These are phyloP conservation scores for Oligia latruncula DNA, from an alignment of 2,888 invertebrate genomes.

Conservation along the genomic window DNA sequence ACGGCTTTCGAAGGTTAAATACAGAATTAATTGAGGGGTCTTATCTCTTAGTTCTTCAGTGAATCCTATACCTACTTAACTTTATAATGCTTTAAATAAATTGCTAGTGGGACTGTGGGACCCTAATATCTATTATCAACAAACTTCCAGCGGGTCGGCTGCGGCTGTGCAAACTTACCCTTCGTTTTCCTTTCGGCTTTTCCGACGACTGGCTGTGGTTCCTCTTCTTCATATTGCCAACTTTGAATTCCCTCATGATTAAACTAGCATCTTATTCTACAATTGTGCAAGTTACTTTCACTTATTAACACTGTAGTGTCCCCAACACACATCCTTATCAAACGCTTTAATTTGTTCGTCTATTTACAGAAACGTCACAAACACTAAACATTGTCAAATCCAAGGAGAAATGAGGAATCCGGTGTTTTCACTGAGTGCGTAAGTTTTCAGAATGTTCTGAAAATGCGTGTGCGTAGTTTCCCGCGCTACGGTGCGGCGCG, in stretches of 20 bases:
- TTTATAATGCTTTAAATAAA: slow-evolving; percentile 2
- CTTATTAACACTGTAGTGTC: slow-evolving; percentile 64
- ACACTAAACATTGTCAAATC: slow-evolving; percentile 60
- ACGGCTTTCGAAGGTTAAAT: slow-evolving; percentile 49
- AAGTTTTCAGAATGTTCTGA: slow-evolving; percentile 50
- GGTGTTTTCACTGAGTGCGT: slow-evolving; percentile 43
- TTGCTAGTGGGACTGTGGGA: not conserved
- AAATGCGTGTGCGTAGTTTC: slow-evolving; percentile 68
- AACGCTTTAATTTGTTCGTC: slow-evolving; percentile 50
- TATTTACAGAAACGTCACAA: slow-evolving; percentile 47
- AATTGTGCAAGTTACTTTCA: slow-evolving; percentile 61
- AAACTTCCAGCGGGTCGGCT: not conserved
- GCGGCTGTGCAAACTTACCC: slow-evolving; percentile 78
- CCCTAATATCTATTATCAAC: not conserved
- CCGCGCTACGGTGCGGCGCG: slow-evolving; percentile 59
- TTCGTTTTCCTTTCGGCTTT: slow-evolving; percentile 81
- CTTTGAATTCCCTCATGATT: slow-evolving; percentile 61
- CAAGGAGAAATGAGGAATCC: slow-evolving; percentile 53
- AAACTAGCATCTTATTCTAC: slow-evolving; percentile 57
- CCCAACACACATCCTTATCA: slow-evolving; percentile 65
- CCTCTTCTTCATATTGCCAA: slow-evolving; percentile 76
- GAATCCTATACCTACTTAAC: not conserved
- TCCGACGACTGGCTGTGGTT: slow-evolving; percentile 77
- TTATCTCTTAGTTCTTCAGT: slow-evolving; percentile 2
- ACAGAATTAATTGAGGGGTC: slow-evolving; percentile 33